Conservation (phyloP, 2,888 invertebrate genomes). For the Adelognathus sp. region DNA sequence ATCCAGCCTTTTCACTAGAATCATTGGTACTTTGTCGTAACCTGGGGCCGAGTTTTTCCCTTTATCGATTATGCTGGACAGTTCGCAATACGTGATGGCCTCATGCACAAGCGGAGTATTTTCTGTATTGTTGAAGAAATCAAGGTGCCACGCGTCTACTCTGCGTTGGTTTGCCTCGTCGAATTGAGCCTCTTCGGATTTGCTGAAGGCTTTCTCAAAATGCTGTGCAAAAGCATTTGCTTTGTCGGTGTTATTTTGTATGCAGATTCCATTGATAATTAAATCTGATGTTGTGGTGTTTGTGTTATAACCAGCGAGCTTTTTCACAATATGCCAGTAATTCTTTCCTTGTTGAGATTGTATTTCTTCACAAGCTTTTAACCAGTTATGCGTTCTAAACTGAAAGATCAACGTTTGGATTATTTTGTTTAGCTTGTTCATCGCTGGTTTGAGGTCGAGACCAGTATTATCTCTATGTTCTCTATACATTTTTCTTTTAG, state of each 20-base stretch:
- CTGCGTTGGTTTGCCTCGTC: background rate
- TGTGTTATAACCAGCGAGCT: conserved; percentile 3
- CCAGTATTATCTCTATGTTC: background rate
- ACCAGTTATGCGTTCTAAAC: conserved; percentile 18
- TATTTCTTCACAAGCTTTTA: conserved; percentile 26
- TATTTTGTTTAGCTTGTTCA: conserved; percentile 5
- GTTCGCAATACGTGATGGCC: background rate
- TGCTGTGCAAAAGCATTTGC: background rate
- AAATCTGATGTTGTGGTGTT: conserved; percentile 5
- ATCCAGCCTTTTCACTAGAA: conserved; percentile 14
- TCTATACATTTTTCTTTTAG: conserved; percentile 1
- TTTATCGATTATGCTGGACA: background rate
- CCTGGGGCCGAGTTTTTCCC: conserved; percentile 30
- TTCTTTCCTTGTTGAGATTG: conserved; percentile 19
- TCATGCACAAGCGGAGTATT: background rate
- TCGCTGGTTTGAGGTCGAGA: conserved; percentile 7
- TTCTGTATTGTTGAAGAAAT: background rate
- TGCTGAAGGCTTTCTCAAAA: conserved; percentile 1
- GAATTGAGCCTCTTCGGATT: background rate
- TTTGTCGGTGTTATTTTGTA: background rate
- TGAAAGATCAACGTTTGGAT: conserved; percentile 9
- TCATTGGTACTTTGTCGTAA: conserved; percentile 11
- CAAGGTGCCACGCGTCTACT: background rate
- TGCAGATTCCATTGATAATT: background rate
- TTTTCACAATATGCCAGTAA: conserved; percentile 37